Base-by-base conservation (phyloP, 2,797 vertebrate genomes). In the Leuciscus waleckii region DNA sequence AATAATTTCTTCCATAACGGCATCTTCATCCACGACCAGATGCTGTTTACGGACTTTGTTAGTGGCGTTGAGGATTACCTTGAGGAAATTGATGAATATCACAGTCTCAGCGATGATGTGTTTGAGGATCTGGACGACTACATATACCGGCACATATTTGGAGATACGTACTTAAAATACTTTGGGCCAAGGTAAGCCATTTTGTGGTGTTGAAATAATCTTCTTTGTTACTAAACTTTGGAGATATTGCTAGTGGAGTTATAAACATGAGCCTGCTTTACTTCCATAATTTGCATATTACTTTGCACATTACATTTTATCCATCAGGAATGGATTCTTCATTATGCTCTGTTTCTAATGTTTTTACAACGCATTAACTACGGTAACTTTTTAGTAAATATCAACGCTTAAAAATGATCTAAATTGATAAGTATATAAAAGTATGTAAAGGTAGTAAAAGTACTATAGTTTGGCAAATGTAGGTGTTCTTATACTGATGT, bases 21-120 rank as follows among this genome's bases (percentile, higher is more conserved):
- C 0, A 32, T 98, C 81, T 99, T 99, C 91, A 96, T 97, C 92
- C 98, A 99, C 0, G 97, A 98, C 90, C 97, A 95, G 93, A 99
- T 99, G 97, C 94, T 97, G 79, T 99, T 99, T 92, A 96, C 97
- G 1, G 97, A 99, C 94, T 99, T 99, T 89, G 96, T 99, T 41
- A 96, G 95, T 7, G 95, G 96, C 19, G 94, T 99, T 86, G 97
- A 98, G 87, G 94, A 96, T 90, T 99, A 98, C 89, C 95, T 99
- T 87, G 95, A 92, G 83, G 95, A 96, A 89, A 96, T 98, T 92
- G 93, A 95, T 49, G 96, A 97, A 83, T 97, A 98, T 90, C 95
- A 94, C 61, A 92, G 93, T 35, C 92, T 91, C 7, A 90, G 95
- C 7, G 93, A 93, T 8, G 94, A 95, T 0, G 91, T 95, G 35